Evolutionary conservation across 2,888 invertebrate species (phyloP).

Genomic region (Tillus elongatus): DNA sequence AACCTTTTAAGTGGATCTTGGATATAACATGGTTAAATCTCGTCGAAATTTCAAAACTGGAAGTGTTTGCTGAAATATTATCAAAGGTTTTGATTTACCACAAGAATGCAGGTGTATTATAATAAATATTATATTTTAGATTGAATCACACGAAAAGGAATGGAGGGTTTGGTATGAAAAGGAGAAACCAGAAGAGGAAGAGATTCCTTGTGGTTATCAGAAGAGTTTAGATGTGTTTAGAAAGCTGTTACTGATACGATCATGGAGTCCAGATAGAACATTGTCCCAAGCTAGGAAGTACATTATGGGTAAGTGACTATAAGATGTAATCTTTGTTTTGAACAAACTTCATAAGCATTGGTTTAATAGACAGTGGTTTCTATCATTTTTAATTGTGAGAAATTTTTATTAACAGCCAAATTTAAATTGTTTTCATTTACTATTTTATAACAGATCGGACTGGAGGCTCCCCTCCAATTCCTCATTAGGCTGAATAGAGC

Average conservation of each 20-base stretch:
- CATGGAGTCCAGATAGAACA: slow-evolving; percentile 93
- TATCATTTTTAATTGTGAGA: too few relatives aligned
- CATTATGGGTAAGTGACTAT: slow-evolving; percentile 61
- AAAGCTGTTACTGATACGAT: slow-evolving; percentile 75
- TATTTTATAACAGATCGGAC: background rate
- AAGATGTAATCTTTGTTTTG: too few relatives aligned
- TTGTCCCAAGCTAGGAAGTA: slow-evolving; percentile 88
- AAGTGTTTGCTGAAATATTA: slow-evolving; percentile 69
- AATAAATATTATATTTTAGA: slow-evolving; percentile 43
- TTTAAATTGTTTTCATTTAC: background rate
- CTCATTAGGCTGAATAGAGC: too few relatives aligned
- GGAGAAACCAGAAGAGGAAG: slow-evolving; percentile 85
- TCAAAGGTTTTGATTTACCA: slow-evolving; percentile 49
- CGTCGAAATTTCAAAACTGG: slow-evolving; percentile 82
- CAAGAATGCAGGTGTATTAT: background rate
- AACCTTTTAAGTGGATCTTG: slow-evolving; percentile 90
- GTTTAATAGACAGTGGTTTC: too few relatives aligned
- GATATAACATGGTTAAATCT: slow-evolving; percentile 95
- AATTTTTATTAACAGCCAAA: background rate
- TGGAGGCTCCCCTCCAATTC: too few relatives aligned
- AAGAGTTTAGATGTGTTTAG: slow-evolving; percentile 79
- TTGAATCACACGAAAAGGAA: slow-evolving; percentile 75
- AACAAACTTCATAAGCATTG: too few relatives aligned
- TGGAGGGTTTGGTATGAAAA: slow-evolving; percentile 89
- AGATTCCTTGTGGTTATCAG: slow-evolving; percentile 83